Conservation (phyloP, 2,888 invertebrate genomes). For the Idaea straminata region DNA sequence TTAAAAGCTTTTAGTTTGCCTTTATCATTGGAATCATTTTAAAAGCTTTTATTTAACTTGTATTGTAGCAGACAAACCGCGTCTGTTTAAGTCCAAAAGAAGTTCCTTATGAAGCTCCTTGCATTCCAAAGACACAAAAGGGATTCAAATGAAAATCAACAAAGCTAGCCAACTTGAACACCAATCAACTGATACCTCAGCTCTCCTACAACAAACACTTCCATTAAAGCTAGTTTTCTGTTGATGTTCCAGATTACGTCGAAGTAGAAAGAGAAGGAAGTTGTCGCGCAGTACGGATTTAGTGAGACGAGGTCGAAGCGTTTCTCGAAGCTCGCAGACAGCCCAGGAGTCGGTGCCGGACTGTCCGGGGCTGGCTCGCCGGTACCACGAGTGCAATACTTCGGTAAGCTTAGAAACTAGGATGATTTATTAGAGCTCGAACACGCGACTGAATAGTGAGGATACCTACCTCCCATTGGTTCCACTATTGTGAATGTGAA, state of each 20-base stretch:
- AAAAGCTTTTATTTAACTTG: no score
- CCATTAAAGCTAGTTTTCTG: conserved; percentile 4
- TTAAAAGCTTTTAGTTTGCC: no score
- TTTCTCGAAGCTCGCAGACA: conserved; percentile 40
- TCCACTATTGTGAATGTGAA: no score
- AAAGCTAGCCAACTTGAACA: no score
- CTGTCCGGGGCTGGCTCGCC: conserved; percentile 87
- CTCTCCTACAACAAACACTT: conserved; percentile 4
- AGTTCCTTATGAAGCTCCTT: no score
- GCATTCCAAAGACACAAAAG: no score
- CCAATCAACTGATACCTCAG: neutral
- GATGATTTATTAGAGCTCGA: neutral
- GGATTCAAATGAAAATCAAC: no score
- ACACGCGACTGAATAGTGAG: no score
- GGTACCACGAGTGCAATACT: conserved; percentile 90
- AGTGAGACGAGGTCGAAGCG: conserved; percentile 43
- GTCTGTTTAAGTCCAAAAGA: no score
- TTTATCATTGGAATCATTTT: no score
- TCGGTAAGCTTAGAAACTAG: conserved; percentile 75
- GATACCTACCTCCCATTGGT: no score
- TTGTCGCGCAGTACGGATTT: conserved; percentile 49
- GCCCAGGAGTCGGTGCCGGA: conserved; percentile 53
- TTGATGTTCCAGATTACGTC: conserved; percentile 60
- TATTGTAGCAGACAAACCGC: no score
- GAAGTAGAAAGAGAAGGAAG: conserved; percentile 75